Conservation (phyloP, 2,888 invertebrate genomes). For the Abscondita cerata region DNA sequence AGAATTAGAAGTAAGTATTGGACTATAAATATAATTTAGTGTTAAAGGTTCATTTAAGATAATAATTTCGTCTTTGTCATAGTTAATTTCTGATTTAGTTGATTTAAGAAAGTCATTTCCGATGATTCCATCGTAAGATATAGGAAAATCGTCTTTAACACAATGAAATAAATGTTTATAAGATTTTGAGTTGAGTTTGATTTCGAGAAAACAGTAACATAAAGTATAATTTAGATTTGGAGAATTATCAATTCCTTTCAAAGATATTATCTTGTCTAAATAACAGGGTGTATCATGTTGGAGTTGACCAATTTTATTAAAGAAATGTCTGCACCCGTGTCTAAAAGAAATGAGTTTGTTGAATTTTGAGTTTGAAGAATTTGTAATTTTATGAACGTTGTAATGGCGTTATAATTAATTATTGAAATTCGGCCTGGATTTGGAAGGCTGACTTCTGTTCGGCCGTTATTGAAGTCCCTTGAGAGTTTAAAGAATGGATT, state of each 20-base stretch:
- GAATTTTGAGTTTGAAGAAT: neutral
- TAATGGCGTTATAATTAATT: neutral
- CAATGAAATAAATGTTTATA: neutral
- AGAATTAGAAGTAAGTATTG: too few relatives aligned
- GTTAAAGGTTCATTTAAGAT: too few relatives aligned
- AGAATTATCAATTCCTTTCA: neutral
- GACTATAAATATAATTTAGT: too few relatives aligned
- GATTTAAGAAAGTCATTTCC: neutral
- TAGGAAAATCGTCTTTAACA: neutral
- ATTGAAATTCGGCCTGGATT: neutral
- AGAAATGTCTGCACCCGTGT: neutral
- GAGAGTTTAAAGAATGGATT: neutral
- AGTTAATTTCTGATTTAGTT: neutral
- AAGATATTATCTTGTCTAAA: neutral
- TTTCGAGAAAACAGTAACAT: neutral
- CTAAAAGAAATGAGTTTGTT: neutral
- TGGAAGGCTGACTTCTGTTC: neutral
- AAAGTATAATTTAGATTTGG: neutral
- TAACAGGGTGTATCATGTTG: neutral
- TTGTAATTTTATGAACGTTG: neutral
- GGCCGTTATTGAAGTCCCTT: neutral
- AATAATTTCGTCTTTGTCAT: neutral
- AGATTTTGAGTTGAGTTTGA: neutral
- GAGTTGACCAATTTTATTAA: conserved; percentile 3
- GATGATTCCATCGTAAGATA: neutral